Percentiles rank a stretch among this genome's conserved stretches.
These are phyloP conservation scores for Thamnaconus septentrionalis DNA, from an alignment of 2,113 vertebrate species.

Conservation along the genomic window DNA sequence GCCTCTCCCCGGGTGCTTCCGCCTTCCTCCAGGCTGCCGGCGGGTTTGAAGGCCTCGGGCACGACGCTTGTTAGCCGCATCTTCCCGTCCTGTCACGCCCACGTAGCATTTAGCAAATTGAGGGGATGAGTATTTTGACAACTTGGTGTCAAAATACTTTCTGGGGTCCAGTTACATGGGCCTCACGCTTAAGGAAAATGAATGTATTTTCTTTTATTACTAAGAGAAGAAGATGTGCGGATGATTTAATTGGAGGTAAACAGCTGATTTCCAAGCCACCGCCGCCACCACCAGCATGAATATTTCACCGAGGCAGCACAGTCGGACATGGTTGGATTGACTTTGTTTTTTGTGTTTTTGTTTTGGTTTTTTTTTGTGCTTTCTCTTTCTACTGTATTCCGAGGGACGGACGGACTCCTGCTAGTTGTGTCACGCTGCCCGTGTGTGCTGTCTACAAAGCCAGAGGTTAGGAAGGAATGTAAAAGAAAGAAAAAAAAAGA, in stretches of 20 bases:
- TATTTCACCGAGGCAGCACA: slow-evolving; percentile 68
- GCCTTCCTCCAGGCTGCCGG: slow-evolving; percentile 8
- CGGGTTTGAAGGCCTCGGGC: slow-evolving; percentile 9
- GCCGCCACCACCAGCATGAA: slow-evolving; percentile 53
- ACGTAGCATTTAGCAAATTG: no score
- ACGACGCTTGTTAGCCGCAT: slow-evolving; percentile 26
- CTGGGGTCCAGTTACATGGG: slow-evolving; percentile 17
- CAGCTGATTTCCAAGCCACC: slow-evolving; percentile 72
- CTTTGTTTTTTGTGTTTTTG: slow-evolving; percentile 25
- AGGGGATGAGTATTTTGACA: slow-evolving; percentile 38
- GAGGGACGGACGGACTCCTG: no score
- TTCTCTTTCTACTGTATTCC: no score
- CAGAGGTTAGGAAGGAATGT: not conserved
- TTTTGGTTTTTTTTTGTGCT: no score
- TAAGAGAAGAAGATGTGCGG: slow-evolving; percentile 10
- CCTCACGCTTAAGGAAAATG: slow-evolving; percentile 54
- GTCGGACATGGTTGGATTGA: slow-evolving; percentile 57
- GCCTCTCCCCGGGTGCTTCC: slow-evolving; percentile 7
- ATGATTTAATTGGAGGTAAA: slow-evolving; percentile 69
- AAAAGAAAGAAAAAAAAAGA: not conserved
- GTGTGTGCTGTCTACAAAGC: no score
- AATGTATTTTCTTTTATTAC: slow-evolving; percentile 47
- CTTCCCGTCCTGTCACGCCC: slow-evolving; percentile 15
- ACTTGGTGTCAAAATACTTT: no score
- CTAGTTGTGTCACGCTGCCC: no score